Conservation (phyloP, 2,888 invertebrate genomes). For the Lasioglossum zephyrum region DNA sequence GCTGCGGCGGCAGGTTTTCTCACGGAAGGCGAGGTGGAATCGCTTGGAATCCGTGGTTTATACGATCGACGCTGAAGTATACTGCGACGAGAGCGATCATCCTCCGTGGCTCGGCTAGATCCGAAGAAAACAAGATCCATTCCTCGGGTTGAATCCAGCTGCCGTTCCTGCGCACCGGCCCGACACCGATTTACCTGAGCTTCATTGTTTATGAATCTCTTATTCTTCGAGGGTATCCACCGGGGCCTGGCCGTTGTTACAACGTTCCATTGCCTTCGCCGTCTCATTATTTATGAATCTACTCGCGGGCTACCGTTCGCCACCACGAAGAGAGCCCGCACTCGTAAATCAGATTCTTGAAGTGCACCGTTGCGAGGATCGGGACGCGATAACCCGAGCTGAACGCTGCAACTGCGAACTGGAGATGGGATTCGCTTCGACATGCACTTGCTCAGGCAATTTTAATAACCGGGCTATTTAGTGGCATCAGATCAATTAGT, state of each 20-base stretch:
- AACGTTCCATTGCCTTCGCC: constrained; percentile 4
- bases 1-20: constrained; percentile 34
- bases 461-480: not conserved
- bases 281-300: constrained; percentile 75
- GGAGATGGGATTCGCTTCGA: not conserved
- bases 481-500: not conserved
- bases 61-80: constrained; percentile 48
- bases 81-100: constrained; percentile 35
- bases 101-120: not conserved
- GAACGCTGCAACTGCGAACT: not conserved
- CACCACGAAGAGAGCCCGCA: constrained; percentile 28
- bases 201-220: constrained; percentile 72
- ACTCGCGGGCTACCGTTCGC: constrained; percentile 60
- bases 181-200: constrained; percentile 59
- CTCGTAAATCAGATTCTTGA: constrained; percentile 61
- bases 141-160: not conserved
- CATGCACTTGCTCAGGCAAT: not conserved
- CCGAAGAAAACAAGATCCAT: constrained; percentile 22
- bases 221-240: constrained; percentile 36
- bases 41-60: constrained; percentile 36
- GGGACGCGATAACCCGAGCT: constrained; percentile 35
- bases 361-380: constrained; percentile 53
- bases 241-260: constrained; percentile 4
- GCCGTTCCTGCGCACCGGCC: not conserved
- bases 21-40: constrained; percentile 55